A percentile compares a stretch with the other conserved stretches of the same genome.
Evolutionary conservation across 2,797 vertebrate species (phyloP).

Genomic region (Tiaroga cobitis): DNA sequence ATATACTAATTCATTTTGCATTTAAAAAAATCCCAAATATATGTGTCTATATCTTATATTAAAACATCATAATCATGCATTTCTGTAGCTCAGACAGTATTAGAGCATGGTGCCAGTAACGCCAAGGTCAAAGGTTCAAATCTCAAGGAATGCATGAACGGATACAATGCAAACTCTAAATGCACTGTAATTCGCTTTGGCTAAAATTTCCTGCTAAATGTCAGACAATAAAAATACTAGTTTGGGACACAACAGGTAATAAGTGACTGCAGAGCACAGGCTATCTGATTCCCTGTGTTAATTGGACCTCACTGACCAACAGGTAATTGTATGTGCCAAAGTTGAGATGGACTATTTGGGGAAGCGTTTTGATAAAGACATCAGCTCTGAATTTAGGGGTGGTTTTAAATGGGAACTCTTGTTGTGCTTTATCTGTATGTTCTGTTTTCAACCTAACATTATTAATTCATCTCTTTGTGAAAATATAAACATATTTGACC

Average conservation of each 20-base stretch:
- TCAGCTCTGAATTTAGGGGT: not conserved
- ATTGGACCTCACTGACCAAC: constrained; percentile 3
- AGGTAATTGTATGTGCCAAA: constrained; percentile 26
- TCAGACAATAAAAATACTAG: not conserved
- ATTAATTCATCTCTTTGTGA: not conserved
- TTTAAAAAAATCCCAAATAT: not conserved
- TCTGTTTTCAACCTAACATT: not conserved
- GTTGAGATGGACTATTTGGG: not conserved
- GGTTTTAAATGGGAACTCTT: not conserved
- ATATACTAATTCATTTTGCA: not conserved
- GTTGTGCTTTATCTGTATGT: not conserved
- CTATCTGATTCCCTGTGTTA: constrained; percentile 44
- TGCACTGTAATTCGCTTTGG: not conserved
- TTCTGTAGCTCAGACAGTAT: not conserved
- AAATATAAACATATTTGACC: not conserved
- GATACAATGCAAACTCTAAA: not conserved
- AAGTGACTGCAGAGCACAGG: constrained; percentile 29
- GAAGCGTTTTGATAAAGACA: not conserved
- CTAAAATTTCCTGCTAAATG: not conserved
- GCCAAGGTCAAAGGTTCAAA: not conserved
- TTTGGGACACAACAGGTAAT: not conserved
- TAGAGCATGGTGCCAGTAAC: not conserved
- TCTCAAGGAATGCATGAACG: not conserved
- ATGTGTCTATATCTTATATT: not conserved
- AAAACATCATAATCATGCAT: not conserved